phyloP scores from a whole-genome alignment of 2,797 vertebrate species.

The Halcyon smyrnensis region DNA sequence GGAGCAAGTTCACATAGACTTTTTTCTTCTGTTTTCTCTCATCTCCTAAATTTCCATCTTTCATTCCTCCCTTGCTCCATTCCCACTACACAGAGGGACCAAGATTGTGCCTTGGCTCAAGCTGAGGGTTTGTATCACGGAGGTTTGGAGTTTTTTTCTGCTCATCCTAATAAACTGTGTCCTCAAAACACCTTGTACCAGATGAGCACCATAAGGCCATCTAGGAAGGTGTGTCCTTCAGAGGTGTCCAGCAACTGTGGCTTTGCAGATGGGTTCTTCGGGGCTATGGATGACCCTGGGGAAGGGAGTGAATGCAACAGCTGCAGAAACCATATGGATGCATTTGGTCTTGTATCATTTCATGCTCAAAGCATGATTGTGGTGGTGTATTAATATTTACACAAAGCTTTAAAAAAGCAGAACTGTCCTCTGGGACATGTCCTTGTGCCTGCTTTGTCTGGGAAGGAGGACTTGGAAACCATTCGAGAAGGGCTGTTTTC shows the following conservation, averaged over 20 bases:
- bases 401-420: neutral
- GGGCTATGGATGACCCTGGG: no score
- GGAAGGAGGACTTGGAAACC: neutral
- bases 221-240: neutral
- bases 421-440: neutral
- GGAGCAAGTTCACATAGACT: neutral
- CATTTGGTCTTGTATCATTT: neutral
- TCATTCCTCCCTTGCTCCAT: neutral
- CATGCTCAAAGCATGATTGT: neutral
- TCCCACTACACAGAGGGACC: neutral
- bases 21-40: neutral
- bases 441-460: neutral
- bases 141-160: neutral
- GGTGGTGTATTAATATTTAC: neutral
- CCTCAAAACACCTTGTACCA: neutral
- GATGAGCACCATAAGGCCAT: neutral
- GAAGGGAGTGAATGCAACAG: neutral
- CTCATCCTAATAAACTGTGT: neutral
- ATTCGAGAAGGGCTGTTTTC: neutral
- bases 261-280: neutral
- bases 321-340: neutral
- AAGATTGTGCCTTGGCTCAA: neutral
- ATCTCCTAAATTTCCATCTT: neutral
- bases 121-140: neutral
- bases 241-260: neutral